Evolutionary conservation across 2,888 invertebrate species (phyloP).

Genomic region (Bugula neritina): DNA sequence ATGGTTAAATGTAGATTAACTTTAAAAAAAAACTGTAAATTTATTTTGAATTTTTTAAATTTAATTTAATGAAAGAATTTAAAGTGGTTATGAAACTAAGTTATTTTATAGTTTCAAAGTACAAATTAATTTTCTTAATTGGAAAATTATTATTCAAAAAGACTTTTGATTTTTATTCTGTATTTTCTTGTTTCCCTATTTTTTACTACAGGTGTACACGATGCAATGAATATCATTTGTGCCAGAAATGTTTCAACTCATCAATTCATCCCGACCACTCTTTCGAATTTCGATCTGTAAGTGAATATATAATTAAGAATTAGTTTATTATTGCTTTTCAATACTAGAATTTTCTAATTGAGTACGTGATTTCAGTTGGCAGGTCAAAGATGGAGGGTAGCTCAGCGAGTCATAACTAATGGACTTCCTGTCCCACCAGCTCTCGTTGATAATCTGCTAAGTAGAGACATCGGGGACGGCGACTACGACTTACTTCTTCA

Average conservation of each 20-base stretch:
- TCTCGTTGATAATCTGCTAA: conserved; percentile 43
- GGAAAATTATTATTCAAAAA: too few relatives aligned
- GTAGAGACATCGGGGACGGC: conserved; percentile 46
- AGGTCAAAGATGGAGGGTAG: conserved; percentile 48
- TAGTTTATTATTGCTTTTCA: not conserved
- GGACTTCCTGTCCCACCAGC: conserved; percentile 46
- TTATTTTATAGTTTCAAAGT: too few relatives aligned
- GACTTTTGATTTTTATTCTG: too few relatives aligned
- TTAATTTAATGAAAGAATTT: too few relatives aligned
- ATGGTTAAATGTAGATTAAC: too few relatives aligned
- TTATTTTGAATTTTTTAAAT: too few relatives aligned
- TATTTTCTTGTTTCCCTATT: too few relatives aligned
- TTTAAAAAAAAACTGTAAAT: too few relatives aligned
- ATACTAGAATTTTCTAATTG: too few relatives aligned
- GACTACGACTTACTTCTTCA: conserved; percentile 52
- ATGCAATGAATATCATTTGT: conserved; percentile 47
- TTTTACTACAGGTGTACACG: conserved; percentile 48
- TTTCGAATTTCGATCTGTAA: conserved; percentile 51
- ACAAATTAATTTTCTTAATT: too few relatives aligned
- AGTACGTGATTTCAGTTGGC: conserved; percentile 38
- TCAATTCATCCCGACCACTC: conserved; percentile 47
- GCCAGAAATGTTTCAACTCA: conserved; percentile 51
- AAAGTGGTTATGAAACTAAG: too few relatives aligned
- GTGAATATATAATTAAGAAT: conserved; percentile 27
- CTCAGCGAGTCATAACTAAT: conserved; percentile 36